A percentile compares a stretch with the other conserved stretches of the same genome.
Conservation (phyloP, 1,140 invertebrate genomes). For the Papilio helenus region DNA sequence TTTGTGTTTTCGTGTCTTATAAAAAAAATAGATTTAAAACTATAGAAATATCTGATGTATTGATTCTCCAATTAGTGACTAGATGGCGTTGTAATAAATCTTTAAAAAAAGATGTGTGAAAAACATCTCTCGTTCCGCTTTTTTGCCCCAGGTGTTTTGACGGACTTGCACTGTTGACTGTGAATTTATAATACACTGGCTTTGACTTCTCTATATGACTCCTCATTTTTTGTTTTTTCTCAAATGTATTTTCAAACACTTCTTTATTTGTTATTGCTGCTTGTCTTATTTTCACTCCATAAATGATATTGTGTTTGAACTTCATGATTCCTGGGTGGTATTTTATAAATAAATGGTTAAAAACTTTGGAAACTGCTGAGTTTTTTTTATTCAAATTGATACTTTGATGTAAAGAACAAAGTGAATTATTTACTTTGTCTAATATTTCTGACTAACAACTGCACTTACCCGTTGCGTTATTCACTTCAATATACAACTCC, state of each 20-base stretch:
- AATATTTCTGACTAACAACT: no score
- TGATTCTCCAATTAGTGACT: background rate
- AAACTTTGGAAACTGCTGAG: no score
- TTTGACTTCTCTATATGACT: slow-evolving; percentile 39
- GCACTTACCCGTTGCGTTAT: no score
- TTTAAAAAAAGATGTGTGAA: background rate
- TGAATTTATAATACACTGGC: slow-evolving; percentile 30
- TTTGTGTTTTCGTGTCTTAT: background rate
- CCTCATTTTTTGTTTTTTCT: slow-evolving; percentile 13
- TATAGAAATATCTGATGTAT: background rate
- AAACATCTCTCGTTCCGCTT: background rate
- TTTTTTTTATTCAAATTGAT: no score
- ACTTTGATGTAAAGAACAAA: no score
- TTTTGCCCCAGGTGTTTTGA: background rate
- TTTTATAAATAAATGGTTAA: background rate
- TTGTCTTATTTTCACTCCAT: background rate
- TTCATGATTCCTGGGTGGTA: background rate
- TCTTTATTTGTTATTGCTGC: background rate
- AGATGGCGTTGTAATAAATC: background rate
- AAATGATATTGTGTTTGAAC: background rate
- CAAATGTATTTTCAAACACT: background rate
- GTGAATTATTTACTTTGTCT: no score
- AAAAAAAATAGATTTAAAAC: background rate
- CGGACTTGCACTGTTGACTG: background rate
- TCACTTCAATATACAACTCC: no score